phyloP scores from a whole-genome alignment of 2,888 invertebrate species.

The Xestobium rufovillosum region DNA sequence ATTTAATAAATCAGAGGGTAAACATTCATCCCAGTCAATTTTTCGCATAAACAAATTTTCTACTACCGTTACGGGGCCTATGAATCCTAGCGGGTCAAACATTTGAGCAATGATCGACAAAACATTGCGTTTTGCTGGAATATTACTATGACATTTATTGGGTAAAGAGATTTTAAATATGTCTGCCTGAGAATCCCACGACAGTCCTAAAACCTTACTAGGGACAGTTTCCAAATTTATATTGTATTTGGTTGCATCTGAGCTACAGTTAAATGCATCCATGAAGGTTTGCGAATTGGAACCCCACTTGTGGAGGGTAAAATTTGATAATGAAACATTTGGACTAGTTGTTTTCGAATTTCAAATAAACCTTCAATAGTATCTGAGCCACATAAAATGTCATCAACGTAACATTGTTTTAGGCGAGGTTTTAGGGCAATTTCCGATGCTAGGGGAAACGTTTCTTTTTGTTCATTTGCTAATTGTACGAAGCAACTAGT shows the following conservation, averaged over 20 bases:
- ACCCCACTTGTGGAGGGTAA: constrained; percentile 6
- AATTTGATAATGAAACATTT: constrained; percentile 4
- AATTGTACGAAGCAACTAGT: background rate
- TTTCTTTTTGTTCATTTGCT: background rate
- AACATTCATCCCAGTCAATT: constrained; percentile 3
- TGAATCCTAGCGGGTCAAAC: constrained; percentile 3
- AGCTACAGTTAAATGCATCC: too few species aligned
- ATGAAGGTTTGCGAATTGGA: constrained; percentile 2
- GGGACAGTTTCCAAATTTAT: too few species aligned
- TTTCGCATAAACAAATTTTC: constrained; percentile 6
- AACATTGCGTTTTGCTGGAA: too few species aligned
- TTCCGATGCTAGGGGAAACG: too few species aligned
- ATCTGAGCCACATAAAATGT: constrained; percentile 4
- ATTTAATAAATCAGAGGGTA: constrained; percentile 3
- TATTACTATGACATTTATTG: too few species aligned
- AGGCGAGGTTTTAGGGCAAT: background rate
- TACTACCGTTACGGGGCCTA: constrained; percentile 1
- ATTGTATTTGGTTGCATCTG: too few species aligned
- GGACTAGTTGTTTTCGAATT: constrained; percentile 3
- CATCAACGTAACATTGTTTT: constrained; percentile 5
- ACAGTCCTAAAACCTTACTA: too few species aligned
- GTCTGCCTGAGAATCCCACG: too few species aligned
- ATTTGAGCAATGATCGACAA: constrained; percentile 4
- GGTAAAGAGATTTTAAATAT: too few species aligned
- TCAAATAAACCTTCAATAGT: constrained; percentile 3